These are phyloP conservation scores for Plusia festucae DNA, from an alignment of 2,888 invertebrate genomes.

Conservation along the genomic window DNA sequence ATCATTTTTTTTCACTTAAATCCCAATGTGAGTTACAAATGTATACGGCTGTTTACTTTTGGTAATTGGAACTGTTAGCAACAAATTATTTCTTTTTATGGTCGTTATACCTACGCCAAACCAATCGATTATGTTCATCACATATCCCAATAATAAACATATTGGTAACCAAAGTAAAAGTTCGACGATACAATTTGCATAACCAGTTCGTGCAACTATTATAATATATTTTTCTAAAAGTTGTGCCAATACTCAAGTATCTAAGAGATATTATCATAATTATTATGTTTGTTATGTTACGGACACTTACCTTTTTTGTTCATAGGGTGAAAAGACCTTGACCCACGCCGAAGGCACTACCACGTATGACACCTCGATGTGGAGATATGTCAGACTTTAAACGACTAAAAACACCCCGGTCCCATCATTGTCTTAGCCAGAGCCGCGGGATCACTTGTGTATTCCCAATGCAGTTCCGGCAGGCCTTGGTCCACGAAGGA, in stretches of 20 bases:
- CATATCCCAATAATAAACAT: not conserved
- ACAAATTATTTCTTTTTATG: not conserved
- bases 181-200: not conserved
- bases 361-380: no score
- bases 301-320: no score
- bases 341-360: no score
- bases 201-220: not conserved
- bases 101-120: not conserved
- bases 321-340: no score
- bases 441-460: no score
- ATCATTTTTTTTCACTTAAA: no score
- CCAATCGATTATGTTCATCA: slow-evolving; percentile 2
- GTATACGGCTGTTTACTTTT: not conserved
- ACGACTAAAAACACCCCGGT: no score
- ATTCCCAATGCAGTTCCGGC: no score
- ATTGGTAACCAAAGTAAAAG: slow-evolving; percentile 3
- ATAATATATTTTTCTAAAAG: not conserved
- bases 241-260: not conserved
- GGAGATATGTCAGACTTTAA: no score
- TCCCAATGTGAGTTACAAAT: no score
- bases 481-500: no score
- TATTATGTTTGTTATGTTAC: not conserved
- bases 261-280: not conserved
- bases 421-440: no score
- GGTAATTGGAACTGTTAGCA: not conserved